Evolutionary conservation across 2,113 vertebrate species (phyloP), one percentile per base, ranked within the genome.

Genomic region (Sigmodon hispidus): DNA sequence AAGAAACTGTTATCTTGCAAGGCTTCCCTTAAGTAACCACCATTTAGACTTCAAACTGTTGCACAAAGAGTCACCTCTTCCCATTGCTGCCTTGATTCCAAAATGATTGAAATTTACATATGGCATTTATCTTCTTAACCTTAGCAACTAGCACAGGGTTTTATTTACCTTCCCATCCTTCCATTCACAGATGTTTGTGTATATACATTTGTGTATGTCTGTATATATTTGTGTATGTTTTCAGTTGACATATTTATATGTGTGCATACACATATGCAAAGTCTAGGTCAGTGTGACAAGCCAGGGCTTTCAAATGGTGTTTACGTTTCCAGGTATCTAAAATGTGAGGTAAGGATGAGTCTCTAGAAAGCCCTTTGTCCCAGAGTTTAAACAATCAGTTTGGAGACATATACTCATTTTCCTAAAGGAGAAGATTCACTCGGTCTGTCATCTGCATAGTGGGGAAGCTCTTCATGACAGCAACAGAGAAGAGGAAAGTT

Each of bases 381-480:
- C 10, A 21, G 36, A 2, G 2, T 65, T 65, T 6, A 55, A 79
- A 29, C 22, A 17, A 7, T 55, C 45, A 43, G 16, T 2, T 16
- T 31, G 22, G 29, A 36, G 5, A 57, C 1, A 24, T 45, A 34
- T 29, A 3, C 1, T 29, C 9, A 15, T 26, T 57, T 36, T 12
- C 5, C 15, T 24, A 10, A 55, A 86, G 16, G 16, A 61, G 0
- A 0, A 0, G 0, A 2, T 4, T 10, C 21, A 34, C 22, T 19
- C n/a, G 2, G 1, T 52, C 59, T 17, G 5, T 12, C 45, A 31
- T 57, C 22, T 36, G 34, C 29, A 9, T 8, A 0, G 3, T 5
- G 0, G 2, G 24, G 48, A 31, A 13, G 29, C 5, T 4, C 40
- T 84, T 31, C 16, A 2, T 1, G 24, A 50, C 12, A 45, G 7